Conservation (phyloP, 2,888 invertebrate genomes). For the Antheraea yamamai region DNA sequence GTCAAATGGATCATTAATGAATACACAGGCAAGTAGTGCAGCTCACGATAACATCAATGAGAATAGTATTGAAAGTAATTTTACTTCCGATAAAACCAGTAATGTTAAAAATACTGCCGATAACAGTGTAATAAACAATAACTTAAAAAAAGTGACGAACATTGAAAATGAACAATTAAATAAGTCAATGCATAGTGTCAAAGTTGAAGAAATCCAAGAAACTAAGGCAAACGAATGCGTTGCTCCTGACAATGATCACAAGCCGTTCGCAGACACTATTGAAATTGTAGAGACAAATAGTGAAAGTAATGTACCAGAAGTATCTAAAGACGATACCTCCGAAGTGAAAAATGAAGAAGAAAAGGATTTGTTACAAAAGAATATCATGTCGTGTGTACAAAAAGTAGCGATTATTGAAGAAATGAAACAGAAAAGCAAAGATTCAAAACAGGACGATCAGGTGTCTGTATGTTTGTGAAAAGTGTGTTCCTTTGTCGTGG, state of each 20-base stretch:
- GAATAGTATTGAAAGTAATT: constrained; percentile 31
- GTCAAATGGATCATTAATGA: constrained; percentile 32
- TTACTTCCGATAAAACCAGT: constrained; percentile 41
- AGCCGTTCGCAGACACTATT: constrained; percentile 25
- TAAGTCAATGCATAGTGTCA: constrained; percentile 58
- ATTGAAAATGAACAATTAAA: constrained; percentile 76
- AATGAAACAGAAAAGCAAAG: constrained; percentile 64
- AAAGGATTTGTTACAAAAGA: constrained; percentile 62
- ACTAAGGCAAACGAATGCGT: constrained; percentile 34
- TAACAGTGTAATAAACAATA: constrained; percentile 46
- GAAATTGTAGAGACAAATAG: constrained; percentile 29
- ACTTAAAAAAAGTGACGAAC: constrained; percentile 72
- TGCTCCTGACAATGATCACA: constrained; percentile 28
- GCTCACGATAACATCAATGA: constrained; percentile 35
- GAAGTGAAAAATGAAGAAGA: constrained; percentile 55
- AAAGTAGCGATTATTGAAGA: constrained; percentile 74
- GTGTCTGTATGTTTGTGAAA: constrained; percentile 62
- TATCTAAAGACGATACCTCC: constrained; percentile 48
- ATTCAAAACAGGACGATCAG: constrained; percentile 56
- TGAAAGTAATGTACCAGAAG: constrained; percentile 32
- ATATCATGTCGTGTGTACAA: constrained; percentile 73
- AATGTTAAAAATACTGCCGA: constrained; percentile 54
- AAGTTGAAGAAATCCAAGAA: constrained; percentile 46
- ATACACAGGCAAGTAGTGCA: constrained; percentile 35
- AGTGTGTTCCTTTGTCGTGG: constrained; percentile 59